phyloP scores from a whole-genome alignment of 2,888 invertebrate genomes.

The Agrotis exclamationis region DNA sequence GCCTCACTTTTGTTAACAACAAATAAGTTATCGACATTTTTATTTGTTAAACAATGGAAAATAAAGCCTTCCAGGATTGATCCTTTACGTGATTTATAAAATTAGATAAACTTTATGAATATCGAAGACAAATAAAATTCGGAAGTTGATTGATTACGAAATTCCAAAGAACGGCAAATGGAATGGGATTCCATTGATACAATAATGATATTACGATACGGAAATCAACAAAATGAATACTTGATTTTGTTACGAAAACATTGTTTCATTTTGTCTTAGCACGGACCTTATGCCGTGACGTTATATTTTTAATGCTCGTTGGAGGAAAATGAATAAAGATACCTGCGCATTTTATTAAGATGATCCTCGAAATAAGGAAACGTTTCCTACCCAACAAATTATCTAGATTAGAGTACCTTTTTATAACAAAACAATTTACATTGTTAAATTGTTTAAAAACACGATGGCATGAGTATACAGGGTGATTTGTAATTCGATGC shows the following conservation, averaged over 20 bases:
- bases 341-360: slow-evolving; percentile 41
- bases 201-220: neutral
- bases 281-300: neutral
- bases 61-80: neutral
- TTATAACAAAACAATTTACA: slow-evolving; percentile 9
- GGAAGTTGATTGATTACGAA: neutral
- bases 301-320: neutral
- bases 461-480: no score
- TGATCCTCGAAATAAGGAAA: slow-evolving; percentile 26
- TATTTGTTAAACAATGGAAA: neutral
- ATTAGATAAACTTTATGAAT: neutral
- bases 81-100: neutral
- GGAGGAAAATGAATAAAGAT: slow-evolving; percentile 32
- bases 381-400: slow-evolving; percentile 32
- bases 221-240: neutral
- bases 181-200: neutral
- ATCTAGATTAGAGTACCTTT: slow-evolving; percentile 20
- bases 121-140: neutral
- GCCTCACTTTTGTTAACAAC: neutral
- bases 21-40: neutral
- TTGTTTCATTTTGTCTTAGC: neutral
- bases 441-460: no score
- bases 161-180: neutral
- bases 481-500: no score
- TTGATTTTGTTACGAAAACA: slow-evolving; percentile 4